These are phyloP conservation scores for Sebastes vulpes DNA, from an alignment of 2,797 vertebrate genomes.

Conservation along the genomic window DNA sequence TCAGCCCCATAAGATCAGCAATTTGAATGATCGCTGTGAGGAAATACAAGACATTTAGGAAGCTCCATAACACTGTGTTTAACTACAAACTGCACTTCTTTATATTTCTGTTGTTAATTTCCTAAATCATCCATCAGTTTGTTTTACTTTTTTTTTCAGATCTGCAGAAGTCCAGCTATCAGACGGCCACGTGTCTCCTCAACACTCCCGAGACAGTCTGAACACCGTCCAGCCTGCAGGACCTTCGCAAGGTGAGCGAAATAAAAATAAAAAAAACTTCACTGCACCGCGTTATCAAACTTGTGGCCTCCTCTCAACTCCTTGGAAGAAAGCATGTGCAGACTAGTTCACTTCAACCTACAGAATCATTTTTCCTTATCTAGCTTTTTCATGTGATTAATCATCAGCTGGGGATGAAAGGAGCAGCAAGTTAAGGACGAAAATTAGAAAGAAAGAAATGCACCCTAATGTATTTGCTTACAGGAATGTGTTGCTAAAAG, in stretches of 20 bases:
- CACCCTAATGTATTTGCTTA: no score
- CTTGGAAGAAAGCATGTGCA: background rate
- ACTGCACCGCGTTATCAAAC: background rate
- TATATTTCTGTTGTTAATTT: background rate
- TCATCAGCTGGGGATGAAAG: background rate
- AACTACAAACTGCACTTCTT: no score
- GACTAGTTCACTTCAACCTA: background rate
- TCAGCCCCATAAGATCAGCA: background rate
- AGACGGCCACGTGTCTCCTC: background rate
- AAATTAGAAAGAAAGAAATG: no score
- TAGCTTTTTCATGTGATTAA: background rate
- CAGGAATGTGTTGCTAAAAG: no score
- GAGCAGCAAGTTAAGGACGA: no score
- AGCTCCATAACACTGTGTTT: background rate
- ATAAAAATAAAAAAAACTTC: background rate
- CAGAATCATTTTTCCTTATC: background rate
- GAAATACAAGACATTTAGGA: background rate
- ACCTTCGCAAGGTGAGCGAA: constrained; percentile 28
- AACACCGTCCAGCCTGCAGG: background rate
- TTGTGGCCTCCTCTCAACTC: background rate
- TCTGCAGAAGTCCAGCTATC: constrained; percentile 15
- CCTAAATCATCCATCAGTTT: background rate
- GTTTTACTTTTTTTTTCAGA: constrained; percentile 43
- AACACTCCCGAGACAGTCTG: constrained; percentile 13
- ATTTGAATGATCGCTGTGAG: background rate